Conservation (phyloP, 1,140 invertebrate species). For the Sitobion miscanthi region DNA sequence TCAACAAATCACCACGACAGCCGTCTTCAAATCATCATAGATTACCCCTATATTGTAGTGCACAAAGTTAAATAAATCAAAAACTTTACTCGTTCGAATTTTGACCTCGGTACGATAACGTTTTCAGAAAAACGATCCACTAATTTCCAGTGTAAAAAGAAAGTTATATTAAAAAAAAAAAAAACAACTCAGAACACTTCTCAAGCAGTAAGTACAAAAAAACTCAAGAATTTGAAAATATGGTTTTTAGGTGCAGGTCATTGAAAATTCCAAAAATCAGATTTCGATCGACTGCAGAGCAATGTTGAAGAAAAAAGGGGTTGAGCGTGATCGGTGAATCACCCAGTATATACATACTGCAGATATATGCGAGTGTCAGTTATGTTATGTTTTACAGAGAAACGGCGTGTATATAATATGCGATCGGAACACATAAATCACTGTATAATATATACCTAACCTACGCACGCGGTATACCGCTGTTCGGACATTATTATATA, state of each 20-base stretch:
- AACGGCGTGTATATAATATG: background rate
- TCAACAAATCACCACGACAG: background rate
- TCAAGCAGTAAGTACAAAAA: background rate
- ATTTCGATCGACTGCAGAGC: too few relatives aligned
- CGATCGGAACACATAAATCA: conserved; percentile 20
- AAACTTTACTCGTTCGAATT: background rate
- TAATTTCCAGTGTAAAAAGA: background rate
- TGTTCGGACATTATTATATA: background rate
- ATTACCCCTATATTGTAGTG: background rate
- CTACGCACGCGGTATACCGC: background rate
- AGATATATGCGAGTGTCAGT: background rate
- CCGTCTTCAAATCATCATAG: background rate
- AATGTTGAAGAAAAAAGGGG: too few relatives aligned
- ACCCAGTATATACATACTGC: background rate
- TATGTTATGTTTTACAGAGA: too few relatives aligned
- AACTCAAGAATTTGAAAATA: background rate
- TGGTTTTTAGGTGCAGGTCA: too few relatives aligned
- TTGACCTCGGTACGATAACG: background rate
- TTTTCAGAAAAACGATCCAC: background rate
- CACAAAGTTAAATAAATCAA: background rate
- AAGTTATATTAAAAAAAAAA: background rate
- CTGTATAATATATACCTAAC: background rate
- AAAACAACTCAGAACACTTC: background rate
- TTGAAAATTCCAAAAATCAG: too few relatives aligned
- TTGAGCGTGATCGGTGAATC: too few relatives aligned